Percentiles rank a stretch among this genome's conserved stretches.
Evolutionary conservation across 2,888 invertebrate species (phyloP).

Genomic region (Philereme transversata): DNA sequence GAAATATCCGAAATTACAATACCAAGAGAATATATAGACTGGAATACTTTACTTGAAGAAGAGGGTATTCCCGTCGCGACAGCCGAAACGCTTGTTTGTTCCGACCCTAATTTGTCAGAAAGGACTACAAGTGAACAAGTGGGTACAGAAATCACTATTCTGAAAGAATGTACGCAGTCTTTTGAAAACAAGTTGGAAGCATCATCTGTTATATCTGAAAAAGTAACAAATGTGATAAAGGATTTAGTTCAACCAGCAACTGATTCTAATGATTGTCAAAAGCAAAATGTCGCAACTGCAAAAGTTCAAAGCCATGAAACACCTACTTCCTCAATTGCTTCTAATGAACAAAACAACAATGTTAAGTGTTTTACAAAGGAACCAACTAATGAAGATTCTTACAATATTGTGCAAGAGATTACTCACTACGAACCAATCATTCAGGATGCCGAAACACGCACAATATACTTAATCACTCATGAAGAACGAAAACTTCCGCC

Average conservation of each 20-base stretch:
- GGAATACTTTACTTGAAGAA: conserved; percentile 75
- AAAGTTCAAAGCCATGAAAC: conserved; percentile 29
- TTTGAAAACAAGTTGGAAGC: conserved; percentile 37
- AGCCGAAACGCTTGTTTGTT: conserved; percentile 51
- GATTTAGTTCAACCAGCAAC: conserved; percentile 15
- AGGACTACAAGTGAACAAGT: conserved; percentile 48
- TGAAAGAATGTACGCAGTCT: conserved; percentile 53
- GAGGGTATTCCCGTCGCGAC: conserved; percentile 54
- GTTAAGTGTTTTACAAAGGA: conserved; percentile 63
- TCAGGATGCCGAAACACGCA: conserved; percentile 68
- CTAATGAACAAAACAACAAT: conserved; percentile 74
- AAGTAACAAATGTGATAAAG: conserved; percentile 12
- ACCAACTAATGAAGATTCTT: conserved; percentile 53
- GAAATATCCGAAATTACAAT: conserved; percentile 44
- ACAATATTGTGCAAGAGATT: conserved; percentile 63
- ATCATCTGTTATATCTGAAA: conserved; percentile 19
- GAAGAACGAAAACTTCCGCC: conserved; percentile 88
- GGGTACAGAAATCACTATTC: conserved; percentile 74
- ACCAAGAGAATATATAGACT: conserved; percentile 69
- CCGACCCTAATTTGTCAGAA: conserved; percentile 36
- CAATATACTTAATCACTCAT: conserved; percentile 88
- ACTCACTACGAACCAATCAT: conserved; percentile 58
- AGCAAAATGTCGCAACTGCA: conserved; percentile 1
- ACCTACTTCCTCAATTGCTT: conserved; percentile 38
- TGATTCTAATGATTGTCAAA: conserved; percentile 11